Evolutionary conservation across 2,797 vertebrate species (phyloP).

Genomic region (Myotis planiceps): DNA sequence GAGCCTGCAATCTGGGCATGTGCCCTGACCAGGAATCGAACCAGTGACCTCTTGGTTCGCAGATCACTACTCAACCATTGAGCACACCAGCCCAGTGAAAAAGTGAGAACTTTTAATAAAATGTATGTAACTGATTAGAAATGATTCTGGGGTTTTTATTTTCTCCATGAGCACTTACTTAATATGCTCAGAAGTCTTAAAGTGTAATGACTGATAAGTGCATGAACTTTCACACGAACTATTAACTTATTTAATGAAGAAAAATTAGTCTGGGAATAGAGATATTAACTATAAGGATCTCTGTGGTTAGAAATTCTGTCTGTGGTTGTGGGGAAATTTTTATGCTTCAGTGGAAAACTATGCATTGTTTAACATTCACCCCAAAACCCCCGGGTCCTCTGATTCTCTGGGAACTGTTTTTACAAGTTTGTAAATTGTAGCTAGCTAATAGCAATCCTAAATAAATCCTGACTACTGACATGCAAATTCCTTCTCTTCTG

Average conservation of each 20-base stretch:
- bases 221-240: not conserved
- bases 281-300: not conserved
- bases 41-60: too few species aligned
- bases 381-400: not conserved
- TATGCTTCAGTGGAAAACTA: not conserved
- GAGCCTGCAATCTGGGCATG: too few species aligned
- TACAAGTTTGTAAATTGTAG: not conserved
- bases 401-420: not conserved
- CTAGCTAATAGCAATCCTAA: not conserved
- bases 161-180: not conserved
- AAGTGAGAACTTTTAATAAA: not conserved
- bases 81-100: not conserved
- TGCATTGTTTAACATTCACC: not conserved
- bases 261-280: not conserved
- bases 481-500: not conserved
- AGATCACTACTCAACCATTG: too few species aligned
- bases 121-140: not conserved
- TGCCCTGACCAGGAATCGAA: too few species aligned
- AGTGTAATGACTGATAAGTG: not conserved
- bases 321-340: not conserved
- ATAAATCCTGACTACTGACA: not conserved
- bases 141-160: not conserved
- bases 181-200: not conserved
- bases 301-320: not conserved
- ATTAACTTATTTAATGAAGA: not conserved